Evolutionary conservation across 1,140 invertebrate genomes (phyloP), one percentile per base, ranked within the genome.

Genomic region (Artemia franciscana): DNA sequence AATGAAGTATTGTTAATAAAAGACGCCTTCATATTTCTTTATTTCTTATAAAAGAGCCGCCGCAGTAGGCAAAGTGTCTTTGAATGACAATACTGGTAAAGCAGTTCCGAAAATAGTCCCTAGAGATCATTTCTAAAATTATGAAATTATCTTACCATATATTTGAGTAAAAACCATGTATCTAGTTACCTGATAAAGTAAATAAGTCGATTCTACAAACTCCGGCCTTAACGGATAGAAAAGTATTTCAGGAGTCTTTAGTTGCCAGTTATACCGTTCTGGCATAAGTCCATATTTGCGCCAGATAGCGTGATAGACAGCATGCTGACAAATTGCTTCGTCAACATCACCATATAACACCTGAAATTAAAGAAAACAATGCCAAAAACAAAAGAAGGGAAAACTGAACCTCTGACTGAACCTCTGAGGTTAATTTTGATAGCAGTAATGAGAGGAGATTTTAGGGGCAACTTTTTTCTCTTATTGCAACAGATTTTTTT

Each of bases 191-290:
- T 77, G 76, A 70, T 84, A 84, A 7, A 84, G 70, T 60, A 83
- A 73, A 71, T 85, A 84, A 4, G 83, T 84, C 1, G 81, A 81
- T 72, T 84, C 82, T 0, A 79, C 75, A 60, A 84, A 75, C 68
- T 84, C 83, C 25, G 83, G 83, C 24, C 82, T 66, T 2, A 84
- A 71, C 24, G 82, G 81, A 68, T 84, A 84, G 69, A 84, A 85
- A 15, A 70, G 66, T 9, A 84, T 77, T 70, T 84, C 82, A 3
- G 83, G 78, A 26, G 73, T 71, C 24, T 78, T 73, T 27, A 74
- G 68, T 66, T 82, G 76, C 83, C 82, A 84, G 69, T 84, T 83
- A 69, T 77, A 84, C 39, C 83, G 67, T 68, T 84, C 83, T 3
- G 83, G 83, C 51, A 85, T 68, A 28, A 79, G 76, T 9, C 76